Evolutionary conservation across 2,797 vertebrate species (phyloP).

Genomic region (Enteromius thamalakanensis): DNA sequence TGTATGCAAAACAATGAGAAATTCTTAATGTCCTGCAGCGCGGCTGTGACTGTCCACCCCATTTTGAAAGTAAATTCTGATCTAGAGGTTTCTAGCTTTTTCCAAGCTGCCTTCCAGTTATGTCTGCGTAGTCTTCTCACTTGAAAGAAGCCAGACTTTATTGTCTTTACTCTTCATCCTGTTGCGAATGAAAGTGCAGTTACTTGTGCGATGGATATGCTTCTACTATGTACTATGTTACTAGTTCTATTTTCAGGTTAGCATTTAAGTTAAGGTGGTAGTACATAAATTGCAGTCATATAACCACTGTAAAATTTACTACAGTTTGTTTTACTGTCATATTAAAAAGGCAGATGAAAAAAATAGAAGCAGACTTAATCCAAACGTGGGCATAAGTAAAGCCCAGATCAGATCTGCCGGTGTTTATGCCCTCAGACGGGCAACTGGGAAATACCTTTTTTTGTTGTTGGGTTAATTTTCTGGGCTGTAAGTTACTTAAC

Average conservation of each 20-base stretch:
- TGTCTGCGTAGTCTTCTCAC: not conserved
- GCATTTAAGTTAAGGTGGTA: not conserved
- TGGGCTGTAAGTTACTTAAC: not conserved
- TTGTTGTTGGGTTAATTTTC: conserved; percentile 15
- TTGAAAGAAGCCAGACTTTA: not conserved
- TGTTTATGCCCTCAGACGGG: conserved; percentile 13
- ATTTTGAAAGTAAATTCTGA: not conserved
- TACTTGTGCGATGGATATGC: not conserved
- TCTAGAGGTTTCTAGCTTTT: not conserved
- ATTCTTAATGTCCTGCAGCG: not conserved
- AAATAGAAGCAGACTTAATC: not conserved
- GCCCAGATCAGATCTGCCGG: conserved; percentile 12
- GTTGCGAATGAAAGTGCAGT: not conserved
- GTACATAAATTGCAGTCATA: not conserved
- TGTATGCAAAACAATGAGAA: not conserved
- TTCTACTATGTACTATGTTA: not conserved
- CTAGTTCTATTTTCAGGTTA: not conserved
- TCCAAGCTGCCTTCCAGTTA: not conserved
- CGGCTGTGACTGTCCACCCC: not conserved
- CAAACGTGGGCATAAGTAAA: not conserved
- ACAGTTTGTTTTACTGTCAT: not conserved
- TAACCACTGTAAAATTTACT: not conserved
- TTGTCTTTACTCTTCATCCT: not conserved
- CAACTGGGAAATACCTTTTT: conserved; percentile 37
- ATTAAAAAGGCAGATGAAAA: not conserved